Evolutionary conservation across 2,888 invertebrate genomes (phyloP).

Genomic region (Agapostemon virescens): DNA sequence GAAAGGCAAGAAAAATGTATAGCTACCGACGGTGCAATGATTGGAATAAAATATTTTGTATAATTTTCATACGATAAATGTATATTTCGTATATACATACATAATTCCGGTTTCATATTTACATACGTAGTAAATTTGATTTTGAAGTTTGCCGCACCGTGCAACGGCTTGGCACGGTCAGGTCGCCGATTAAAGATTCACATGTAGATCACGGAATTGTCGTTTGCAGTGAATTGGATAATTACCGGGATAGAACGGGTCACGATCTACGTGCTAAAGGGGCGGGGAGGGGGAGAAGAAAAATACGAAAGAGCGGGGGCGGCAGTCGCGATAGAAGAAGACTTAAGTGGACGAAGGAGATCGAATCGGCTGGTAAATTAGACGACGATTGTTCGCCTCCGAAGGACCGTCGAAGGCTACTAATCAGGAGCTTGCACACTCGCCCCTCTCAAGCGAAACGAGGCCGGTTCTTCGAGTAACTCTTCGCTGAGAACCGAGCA

Average conservation of each 20-base stretch:
- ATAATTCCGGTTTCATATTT: no score
- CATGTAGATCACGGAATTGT: slow-evolving; percentile 10
- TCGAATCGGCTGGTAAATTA: slow-evolving; percentile 66
- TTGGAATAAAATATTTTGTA: no score
- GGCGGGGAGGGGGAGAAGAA: slow-evolving; percentile 12
- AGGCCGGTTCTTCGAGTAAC: slow-evolving; percentile 58
- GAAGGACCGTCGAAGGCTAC: slow-evolving; percentile 61
- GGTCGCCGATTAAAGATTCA: neutral
- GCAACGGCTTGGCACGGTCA: neutral
- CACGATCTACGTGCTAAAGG: slow-evolving; percentile 37
- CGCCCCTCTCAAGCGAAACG: slow-evolving; percentile 54
- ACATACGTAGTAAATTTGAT: no score
- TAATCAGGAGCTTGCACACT: slow-evolving; percentile 72
- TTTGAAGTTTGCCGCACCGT: no score
- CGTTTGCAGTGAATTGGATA: slow-evolving; percentile 15
- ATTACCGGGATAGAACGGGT: neutral
- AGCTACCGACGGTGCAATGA: no score
- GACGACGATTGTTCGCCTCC: slow-evolving; percentile 66
- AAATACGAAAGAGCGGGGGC: slow-evolving; percentile 26
- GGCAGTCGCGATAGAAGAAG: slow-evolving; percentile 28
- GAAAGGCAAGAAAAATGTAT: no score
- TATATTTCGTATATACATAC: no score
- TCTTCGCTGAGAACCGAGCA: slow-evolving; percentile 29
- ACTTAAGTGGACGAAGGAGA: slow-evolving; percentile 54
- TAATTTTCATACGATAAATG: no score